Evolutionary conservation across 2,113 vertebrate species (phyloP), one percentile per base, ranked within the genome.

Genomic region (Illadopsis cleaveri): DNA sequence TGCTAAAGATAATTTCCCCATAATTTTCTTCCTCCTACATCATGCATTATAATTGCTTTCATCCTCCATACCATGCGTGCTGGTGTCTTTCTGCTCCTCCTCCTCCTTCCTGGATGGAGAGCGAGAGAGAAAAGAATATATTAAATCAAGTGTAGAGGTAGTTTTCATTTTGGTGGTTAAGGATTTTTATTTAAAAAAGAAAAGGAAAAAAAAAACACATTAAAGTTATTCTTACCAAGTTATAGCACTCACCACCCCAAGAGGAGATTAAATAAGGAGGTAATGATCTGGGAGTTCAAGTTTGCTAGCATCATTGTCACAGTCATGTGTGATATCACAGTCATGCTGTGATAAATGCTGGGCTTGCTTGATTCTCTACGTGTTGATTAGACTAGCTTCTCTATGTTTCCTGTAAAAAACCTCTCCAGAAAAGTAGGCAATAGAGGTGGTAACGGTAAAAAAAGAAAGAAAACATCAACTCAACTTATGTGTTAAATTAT

Each of bases 1-100:
- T 73, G 50, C 45, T 92, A 75, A 90, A 89, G 89, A 94, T 91
- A 94, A 95, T 71, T 96, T 95, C 84, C 72, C 93, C 80, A 79
- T 95, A 92, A 96, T 97, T 96, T 96, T 88, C 91, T 96, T 96
- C 73, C 82, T 97, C 94, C 81, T 95, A 88, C 79, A 92, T 91
- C 61, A 48, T 37, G 70, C 35, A 69, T 90, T 92, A 93, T 88
- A 96, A 97, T 73, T 68, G 28, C 53, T 92, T 94, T 82, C 68
- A 83, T 90, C 42, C 64, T 97, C 60, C 50, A 89, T 89, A 82
- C n/a, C 25, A 58, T 38, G 33, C 19, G 4, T 84, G 68, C 17
- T 54, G 3, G 27, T 96, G 94, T 75, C 76, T 90, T 91, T 61
- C 60, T 92, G n/a, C 72, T 89, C 83, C 81, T 92, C 82, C 81